A percentile compares a stretch with the other conserved stretches of the same genome.
These are phyloP conservation scores for Chanos chanos DNA, from an alignment of 2,797 vertebrate genomes.

Conservation along the genomic window DNA sequence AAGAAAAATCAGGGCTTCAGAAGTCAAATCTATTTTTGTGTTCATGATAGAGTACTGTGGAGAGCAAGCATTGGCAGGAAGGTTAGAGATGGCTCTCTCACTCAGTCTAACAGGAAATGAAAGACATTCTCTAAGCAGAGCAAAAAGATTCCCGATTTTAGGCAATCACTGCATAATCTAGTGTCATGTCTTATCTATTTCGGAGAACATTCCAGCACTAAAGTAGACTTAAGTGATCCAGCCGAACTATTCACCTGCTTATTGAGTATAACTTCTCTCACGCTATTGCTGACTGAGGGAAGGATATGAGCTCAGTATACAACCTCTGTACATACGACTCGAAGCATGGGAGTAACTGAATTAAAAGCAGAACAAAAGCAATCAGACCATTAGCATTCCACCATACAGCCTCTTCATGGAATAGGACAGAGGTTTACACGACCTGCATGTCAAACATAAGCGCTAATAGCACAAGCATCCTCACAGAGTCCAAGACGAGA, in stretches of 20 bases:
- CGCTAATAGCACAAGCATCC: conserved; percentile 3
- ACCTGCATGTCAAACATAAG: conserved; percentile 20
- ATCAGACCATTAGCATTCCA: too few species aligned
- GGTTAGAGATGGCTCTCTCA: conserved; percentile 55
- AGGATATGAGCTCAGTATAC: conserved; percentile 17
- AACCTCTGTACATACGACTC: conserved; percentile 4
- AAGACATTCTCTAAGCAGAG: conserved; percentile 51
- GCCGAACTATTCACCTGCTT: conserved; percentile 32
- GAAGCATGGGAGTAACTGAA: too few species aligned
- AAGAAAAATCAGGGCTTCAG: conserved; percentile 51
- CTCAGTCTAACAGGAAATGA: conserved; percentile 57
- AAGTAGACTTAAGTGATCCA: not conserved
- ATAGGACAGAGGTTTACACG: conserved; percentile 27
- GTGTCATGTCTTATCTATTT: too few species aligned
- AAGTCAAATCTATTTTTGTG: conserved; percentile 64
- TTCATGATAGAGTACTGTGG: conserved; percentile 62
- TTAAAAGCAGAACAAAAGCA: too few species aligned
- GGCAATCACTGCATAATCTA: too few species aligned
- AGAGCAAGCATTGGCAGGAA: conserved; percentile 47
- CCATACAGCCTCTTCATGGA: too few species aligned
- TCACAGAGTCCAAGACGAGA: conserved; percentile 12
- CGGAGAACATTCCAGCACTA: not conserved
- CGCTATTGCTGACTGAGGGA: conserved; percentile 5
- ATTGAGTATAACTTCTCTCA: conserved; percentile 32
- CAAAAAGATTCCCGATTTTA: too few species aligned